Evolutionary conservation across 2,113 vertebrate species (phyloP).

Genomic region (Myxocyprinus asiaticus): DNA sequence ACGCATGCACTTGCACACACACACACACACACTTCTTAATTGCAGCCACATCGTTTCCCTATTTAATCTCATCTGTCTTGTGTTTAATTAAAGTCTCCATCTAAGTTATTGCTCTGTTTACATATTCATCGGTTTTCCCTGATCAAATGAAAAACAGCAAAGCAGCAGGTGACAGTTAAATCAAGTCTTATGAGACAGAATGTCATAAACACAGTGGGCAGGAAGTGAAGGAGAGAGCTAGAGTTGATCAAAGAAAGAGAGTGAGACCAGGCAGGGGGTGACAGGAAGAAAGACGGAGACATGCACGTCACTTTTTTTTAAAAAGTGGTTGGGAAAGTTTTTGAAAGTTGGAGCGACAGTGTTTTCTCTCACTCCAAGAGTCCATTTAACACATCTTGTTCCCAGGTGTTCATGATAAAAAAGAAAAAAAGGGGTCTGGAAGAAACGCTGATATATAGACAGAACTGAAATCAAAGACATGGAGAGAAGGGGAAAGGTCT

Average conservation of each 20-base stretch:
- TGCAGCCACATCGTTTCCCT: slow-evolving; percentile 67
- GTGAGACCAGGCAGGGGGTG: neutral
- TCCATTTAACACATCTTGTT: no score
- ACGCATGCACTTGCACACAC: neutral
- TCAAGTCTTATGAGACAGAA: slow-evolving; percentile 63
- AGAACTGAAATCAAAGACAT: neutral
- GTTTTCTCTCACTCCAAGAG: no score
- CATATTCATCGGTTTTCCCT: slow-evolving; percentile 77
- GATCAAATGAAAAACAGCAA: slow-evolving; percentile 73
- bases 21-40: slow-evolving; percentile 62
- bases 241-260: neutral
- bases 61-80: slow-evolving; percentile 75
- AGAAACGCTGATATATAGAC: no score
- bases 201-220: slow-evolving; percentile 39
- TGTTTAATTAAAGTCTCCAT: slow-evolving; percentile 79
- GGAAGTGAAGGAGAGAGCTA: slow-evolving; percentile 5
- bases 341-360: no score
- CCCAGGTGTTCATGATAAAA: no score
- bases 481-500: neutral
- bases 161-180: slow-evolving; percentile 75
- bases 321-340: no score
- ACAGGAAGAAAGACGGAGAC: no score
- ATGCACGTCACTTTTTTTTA: no score
- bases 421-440: no score
- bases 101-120: slow-evolving; percentile 80